Evolutionary conservation across 2,888 invertebrate species (phyloP), one percentile per base, ranked within the genome.

Genomic region (Glyphotaelius pellucidus): DNA sequence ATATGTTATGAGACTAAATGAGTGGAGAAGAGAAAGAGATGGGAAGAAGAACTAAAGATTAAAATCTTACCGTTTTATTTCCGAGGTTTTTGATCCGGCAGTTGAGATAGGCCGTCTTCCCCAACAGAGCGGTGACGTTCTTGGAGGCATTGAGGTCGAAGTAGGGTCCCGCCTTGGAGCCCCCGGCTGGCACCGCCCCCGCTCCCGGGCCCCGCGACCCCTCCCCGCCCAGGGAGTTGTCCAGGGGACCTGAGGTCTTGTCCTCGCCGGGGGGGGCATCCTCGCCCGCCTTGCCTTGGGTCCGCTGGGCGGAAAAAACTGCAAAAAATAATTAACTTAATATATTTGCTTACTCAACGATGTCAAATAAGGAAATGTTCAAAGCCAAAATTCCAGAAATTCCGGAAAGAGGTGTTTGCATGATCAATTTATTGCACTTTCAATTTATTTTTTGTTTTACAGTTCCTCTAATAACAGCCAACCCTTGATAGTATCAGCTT

Each of bases 71-170:
- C 95, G 98, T 98, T 96, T 98, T 98, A 96, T 99, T 98, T 94
- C 98, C 98, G 95, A 98, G 96, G 96, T 98, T 98, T 96, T 98
- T 98, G 93, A 98, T 98, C 93, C 98, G 97, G 95, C 99, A 99
- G 95, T 98, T 98, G 94, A 99, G 96, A 95, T 98, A 98, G 89
- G 98, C 98, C 80, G 98, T 98, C 95, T 98, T 98, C 94, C 98
- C 98, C 92, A 98, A 96, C 88, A 98, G 96, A 0, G 98, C 98
- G 42, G 98, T 98, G 93, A 97, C 96, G 95, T 97, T 97, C 95
- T 97, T 97, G 87, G 98, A 97, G 80, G 97, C 97, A 91, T 96
- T 96, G 94, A 97, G 96, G 95, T 98, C 98, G 95, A 98, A 98
- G 95, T 97, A 97, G 30, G 98, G 98, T 30, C 97, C 97, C 30